A percentile compares a stretch with the other conserved stretches of the same genome.
These are phyloP conservation scores for Genyomyrus donnyi DNA, from an alignment of 2,113 vertebrate species.

Conservation along the genomic window DNA sequence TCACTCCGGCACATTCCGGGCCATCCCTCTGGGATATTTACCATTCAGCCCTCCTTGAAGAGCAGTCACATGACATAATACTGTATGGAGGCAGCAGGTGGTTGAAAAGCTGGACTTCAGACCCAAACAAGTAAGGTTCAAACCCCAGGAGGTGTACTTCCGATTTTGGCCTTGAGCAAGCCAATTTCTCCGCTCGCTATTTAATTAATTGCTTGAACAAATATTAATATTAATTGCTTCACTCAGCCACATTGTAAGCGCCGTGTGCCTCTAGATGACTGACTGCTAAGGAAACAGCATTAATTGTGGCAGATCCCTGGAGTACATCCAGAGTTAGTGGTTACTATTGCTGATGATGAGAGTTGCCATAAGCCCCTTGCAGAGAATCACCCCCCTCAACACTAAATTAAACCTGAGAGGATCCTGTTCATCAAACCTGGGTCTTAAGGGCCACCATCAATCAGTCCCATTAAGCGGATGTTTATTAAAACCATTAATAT, in stretches of 20 bases:
- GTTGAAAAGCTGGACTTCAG: not conserved
- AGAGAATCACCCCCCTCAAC: not conserved
- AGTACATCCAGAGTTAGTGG: not conserved
- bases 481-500: slow-evolving; percentile 1
- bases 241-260: not conserved
- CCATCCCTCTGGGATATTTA: not conserved
- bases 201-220: not conserved
- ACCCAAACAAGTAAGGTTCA: not conserved
- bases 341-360: not conserved
- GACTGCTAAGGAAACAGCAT: not conserved
- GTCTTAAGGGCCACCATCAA: not conserved
- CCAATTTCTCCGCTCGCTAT: not conserved
- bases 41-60: not conserved
- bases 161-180: not conserved
- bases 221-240: slow-evolving; percentile 1
- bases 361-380: not conserved
- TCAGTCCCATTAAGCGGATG: not conserved
- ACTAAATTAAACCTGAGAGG: not conserved
- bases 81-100: not conserved
- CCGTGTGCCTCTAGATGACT: not conserved
- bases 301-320: not conserved
- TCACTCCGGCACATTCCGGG: not conserved
- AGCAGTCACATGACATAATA: not conserved
- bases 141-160: not conserved
- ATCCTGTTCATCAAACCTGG: not conserved